These are phyloP conservation scores for Myathropa florea DNA, from an alignment of 2,888 invertebrate species.

Conservation along the genomic window DNA sequence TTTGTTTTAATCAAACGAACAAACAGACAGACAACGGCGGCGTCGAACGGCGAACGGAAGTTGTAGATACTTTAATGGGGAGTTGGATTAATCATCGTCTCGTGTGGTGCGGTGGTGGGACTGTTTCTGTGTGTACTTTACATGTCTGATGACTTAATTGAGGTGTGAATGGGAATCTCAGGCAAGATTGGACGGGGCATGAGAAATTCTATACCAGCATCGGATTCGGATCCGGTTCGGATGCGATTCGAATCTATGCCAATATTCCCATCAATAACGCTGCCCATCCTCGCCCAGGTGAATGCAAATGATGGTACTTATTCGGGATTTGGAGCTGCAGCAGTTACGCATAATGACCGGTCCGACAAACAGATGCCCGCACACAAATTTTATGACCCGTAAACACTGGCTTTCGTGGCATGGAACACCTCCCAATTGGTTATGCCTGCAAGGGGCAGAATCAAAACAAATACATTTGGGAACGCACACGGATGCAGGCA, in stretches of 20 bases:
- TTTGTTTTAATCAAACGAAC: conserved; percentile 48
- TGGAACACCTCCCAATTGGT: conserved; percentile 48
- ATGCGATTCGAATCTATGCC: conserved; percentile 17
- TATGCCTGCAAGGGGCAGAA: neutral
- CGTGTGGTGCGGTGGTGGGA: conserved; percentile 22
- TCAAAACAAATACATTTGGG: conserved; percentile 48
- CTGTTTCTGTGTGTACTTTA: conserved; percentile 37
- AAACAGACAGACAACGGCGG: neutral
- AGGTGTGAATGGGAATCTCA: conserved; percentile 47
- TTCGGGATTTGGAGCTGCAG: conserved; percentile 46
- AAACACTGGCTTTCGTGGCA: conserved; percentile 48
- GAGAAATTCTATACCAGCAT: neutral
- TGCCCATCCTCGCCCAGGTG: neutral
- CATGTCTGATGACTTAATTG: conserved; percentile 45
- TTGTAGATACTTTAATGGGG: conserved; percentile 58
- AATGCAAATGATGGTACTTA: conserved; percentile 50
- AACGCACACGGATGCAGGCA: neutral
- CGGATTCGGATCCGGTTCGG: neutral
- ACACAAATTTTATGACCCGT: conserved; percentile 58
- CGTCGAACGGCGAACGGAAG: conserved; percentile 54
- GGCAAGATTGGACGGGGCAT: neutral
- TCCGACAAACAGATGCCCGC: conserved; percentile 51
- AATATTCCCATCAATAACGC: conserved; percentile 23
- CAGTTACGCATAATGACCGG: conserved; percentile 64
- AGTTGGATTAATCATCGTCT: conserved; percentile 53